phyloP scores from a whole-genome alignment of 1,140 invertebrate genomes.

The Aphaenogaster ashmeadi region DNA sequence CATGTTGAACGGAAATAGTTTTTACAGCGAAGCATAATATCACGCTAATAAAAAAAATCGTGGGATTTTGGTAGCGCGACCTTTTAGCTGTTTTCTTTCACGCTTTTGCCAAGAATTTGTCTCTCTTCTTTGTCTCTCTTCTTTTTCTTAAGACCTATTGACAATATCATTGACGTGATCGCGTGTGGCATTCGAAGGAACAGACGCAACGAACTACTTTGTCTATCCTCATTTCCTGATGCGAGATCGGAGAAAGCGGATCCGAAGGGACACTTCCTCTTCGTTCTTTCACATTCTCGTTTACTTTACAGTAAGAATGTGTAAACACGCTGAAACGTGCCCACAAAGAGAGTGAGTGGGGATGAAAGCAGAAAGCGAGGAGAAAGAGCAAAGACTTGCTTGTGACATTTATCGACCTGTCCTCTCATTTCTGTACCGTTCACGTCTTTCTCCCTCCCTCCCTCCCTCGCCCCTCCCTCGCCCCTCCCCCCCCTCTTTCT shows the following conservation, averaged over 20 bases:
- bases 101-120: conserved; percentile 28
- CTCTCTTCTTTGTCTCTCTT: background rate
- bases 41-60: background rate
- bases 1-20: background rate
- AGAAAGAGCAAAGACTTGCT: conserved; percentile 42
- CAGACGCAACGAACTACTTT: conserved; percentile 18
- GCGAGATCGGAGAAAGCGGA: conserved; percentile 11
- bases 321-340: conserved; percentile 19
- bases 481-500: background rate
- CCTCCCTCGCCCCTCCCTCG: background rate
- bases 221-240: conserved; percentile 23
- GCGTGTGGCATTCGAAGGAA: conserved; percentile 2
- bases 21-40: background rate
- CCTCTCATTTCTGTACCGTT: conserved; percentile 1
- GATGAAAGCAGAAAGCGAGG: background rate
- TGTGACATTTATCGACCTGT: conserved; percentile 13
- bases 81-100: background rate
- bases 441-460: background rate
- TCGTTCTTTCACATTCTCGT: conserved; percentile 25
- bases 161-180: conserved; percentile 5
- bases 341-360: conserved; percentile 19
- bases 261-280: conserved; percentile 9
- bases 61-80: background rate
- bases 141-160: conserved; percentile 12
- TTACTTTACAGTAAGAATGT: conserved; percentile 31